Base-by-base conservation (phyloP, 2,888 invertebrate species). In the Meteorus colon region DNA sequence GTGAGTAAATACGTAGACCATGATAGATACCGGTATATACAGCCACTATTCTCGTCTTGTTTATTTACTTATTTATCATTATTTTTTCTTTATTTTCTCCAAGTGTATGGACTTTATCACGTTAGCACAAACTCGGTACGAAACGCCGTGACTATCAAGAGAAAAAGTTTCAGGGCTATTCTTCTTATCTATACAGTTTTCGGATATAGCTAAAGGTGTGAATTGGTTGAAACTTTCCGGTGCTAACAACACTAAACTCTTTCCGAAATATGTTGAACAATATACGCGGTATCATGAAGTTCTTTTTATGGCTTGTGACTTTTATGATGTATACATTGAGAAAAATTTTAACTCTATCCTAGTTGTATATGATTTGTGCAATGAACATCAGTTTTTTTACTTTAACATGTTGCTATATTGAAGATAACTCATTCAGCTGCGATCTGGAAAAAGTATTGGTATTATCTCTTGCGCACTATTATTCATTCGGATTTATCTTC, bases 141-240 rank as follows among this genome's bases (percentile, higher is more conserved):
- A 62, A 62, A 24, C 60, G 60, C 24, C 14, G 31, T 16, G 60
- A 62, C 19, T 62, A 31, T 8, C 27, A 62, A 62, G 60, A 24
- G 60, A 62, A 62, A 62, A 48, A 62, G 29, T 62, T 62, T 62
- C 60, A 62, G 60, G 60, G 60, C 60, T 62, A 62, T 62, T 29
- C 29, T 27, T 29, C 27, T 62, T 62, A 62, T 62, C 27, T 62
- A 62, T 62, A 62, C 27, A 27, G 29, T 62, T 62, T 19, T 19
- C 27, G 19, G 29, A 62, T 62, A 14, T 24, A 27, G 60, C 27
- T 29, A 14, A 24, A 62, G 60, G 60, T 62, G 60, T 62, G 60
- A 62, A 62, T 62, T 62, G 29, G 60, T 62, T 24, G 27, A 62
- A 62, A 62, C 60, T 62, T 62, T 62, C 10, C 60, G 4, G 27